Evolutionary conservation across 2,113 vertebrate genomes (phyloP).

Genomic region (Hypocryptadius cinnamomeus): DNA sequence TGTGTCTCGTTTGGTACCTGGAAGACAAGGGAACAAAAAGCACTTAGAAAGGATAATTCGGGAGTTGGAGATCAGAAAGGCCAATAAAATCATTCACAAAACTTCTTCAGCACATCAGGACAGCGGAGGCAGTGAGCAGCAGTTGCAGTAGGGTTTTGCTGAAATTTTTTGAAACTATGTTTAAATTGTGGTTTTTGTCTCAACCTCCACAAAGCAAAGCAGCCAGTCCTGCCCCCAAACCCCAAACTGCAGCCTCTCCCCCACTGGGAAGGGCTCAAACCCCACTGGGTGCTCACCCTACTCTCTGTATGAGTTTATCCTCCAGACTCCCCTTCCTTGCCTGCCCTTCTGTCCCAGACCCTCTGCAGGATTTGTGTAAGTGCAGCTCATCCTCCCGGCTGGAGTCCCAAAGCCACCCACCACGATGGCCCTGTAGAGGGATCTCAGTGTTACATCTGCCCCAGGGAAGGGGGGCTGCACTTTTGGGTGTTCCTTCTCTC

Average conservation of each 20-base stretch:
- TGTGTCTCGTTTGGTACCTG: constrained; percentile 29
- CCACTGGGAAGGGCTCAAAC: background rate
- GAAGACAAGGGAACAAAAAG: background rate
- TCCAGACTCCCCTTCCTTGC: background rate
- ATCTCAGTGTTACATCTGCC: accelerated
- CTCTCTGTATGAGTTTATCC: background rate
- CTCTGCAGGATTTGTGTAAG: background rate
- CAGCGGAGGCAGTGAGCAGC: accelerated
- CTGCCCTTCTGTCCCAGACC: background rate
- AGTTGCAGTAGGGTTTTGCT: background rate
- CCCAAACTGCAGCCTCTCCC: background rate
- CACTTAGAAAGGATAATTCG: background rate
- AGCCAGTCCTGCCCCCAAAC: background rate
- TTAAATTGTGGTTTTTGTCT: background rate
- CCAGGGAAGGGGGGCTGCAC: background rate
- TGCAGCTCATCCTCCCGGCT: accelerated
- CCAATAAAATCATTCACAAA: background rate
- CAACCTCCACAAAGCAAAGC: background rate
- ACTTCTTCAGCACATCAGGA: background rate
- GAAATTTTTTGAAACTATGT: accelerated
- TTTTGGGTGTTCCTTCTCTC: accelerated
- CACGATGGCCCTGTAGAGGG: accelerated
- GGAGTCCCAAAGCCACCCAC: background rate
- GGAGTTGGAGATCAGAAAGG: background rate
- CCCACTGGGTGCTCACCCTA: background rate